Evolutionary conservation across 30 jellyfish, hydroid and myxozoan genomes (phyloP).

Genomic region (Aurelia sp.): DNA sequence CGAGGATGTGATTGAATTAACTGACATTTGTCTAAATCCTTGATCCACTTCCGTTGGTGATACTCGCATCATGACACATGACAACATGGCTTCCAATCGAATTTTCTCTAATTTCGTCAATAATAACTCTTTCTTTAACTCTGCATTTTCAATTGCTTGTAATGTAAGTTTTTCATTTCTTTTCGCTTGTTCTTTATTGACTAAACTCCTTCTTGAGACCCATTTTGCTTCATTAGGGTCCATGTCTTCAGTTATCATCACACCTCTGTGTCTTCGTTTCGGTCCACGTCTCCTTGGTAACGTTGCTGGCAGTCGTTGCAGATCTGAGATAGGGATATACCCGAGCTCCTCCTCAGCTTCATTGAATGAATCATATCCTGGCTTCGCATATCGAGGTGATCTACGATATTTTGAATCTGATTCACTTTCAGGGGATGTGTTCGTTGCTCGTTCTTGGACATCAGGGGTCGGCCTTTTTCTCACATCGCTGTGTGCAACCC

Average conservation of each 20-base stretch:
- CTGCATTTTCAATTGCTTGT: conserved; percentile 94
- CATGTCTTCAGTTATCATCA: conserved; percentile 45
- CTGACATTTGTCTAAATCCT: conserved; percentile 69
- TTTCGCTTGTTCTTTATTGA: conserved; percentile 59
- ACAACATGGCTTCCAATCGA: conserved; percentile 96
- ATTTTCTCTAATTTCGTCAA: conserved; percentile 92
- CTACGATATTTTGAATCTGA: conserved; percentile 19
- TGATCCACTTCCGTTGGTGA: conserved; percentile 77
- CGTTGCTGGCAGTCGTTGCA: conserved; percentile 62
- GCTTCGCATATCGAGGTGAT: neutral
- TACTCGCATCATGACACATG: conserved; percentile 87
- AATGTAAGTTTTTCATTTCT: conserved; percentile 71
- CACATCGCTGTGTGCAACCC: neutral
- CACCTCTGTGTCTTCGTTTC: conserved; percentile 41
- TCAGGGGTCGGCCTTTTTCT: neutral
- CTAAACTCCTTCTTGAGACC: conserved; percentile 46
- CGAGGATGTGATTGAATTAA: conserved; percentile 82
- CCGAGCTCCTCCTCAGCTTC: neutral
- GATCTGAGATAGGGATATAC: conserved; percentile 3
- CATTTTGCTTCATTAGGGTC: conserved; percentile 53
- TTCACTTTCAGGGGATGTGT: conserved; percentile 61
- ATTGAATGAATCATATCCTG: neutral
- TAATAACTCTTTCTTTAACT: conserved; percentile 85
- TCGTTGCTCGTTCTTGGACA: conserved; percentile 47
- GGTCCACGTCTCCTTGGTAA: conserved; percentile 60